Conservation (phyloP, 1,140 invertebrate species). For the Drosophila asahinai region DNA sequence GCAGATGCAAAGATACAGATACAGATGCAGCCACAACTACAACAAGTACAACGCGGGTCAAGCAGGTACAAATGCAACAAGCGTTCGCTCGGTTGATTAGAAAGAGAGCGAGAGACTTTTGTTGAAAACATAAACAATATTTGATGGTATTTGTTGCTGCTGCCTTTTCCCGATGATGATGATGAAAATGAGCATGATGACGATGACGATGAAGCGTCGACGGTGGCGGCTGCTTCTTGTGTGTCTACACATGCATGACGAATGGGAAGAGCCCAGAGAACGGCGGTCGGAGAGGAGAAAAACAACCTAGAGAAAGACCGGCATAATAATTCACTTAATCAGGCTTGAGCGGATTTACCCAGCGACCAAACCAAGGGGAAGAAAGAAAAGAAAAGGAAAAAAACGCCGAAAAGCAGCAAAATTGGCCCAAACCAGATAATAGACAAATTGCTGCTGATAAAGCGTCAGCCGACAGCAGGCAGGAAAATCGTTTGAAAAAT, state of each 20-base stretch:
- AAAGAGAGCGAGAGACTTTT: slow-evolving; percentile 67
- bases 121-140: slow-evolving; percentile 82
- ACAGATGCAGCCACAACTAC: slow-evolving; percentile 24
- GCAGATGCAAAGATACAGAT: slow-evolving; percentile 6
- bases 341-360: slow-evolving; percentile 77
- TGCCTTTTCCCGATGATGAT: slow-evolving; percentile 19
- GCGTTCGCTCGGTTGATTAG: slow-evolving; percentile 73
- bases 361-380: slow-evolving; percentile 41
- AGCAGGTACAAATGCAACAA: slow-evolving; percentile 83
- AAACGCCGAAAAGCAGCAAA: slow-evolving; percentile 21
- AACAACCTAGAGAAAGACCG: slow-evolving; percentile 18
- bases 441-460: slow-evolving; percentile 79
- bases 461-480: slow-evolving; percentile 46
- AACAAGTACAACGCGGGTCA: slow-evolving; percentile 62
- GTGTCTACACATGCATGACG: slow-evolving; percentile 79
- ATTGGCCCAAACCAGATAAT: slow-evolving; percentile 66
- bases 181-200: slow-evolving; percentile 22
- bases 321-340: slow-evolving; percentile 81
- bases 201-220: slow-evolving; percentile 32
- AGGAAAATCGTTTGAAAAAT: slow-evolving; percentile 14
- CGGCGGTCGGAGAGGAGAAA: background rate
- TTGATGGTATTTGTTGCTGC: slow-evolving; percentile 59
- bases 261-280: slow-evolving; percentile 45
- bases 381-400: background rate
- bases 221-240: slow-evolving; percentile 63